Percentiles rank a stretch among this genome's conserved stretches.
Evolutionary conservation across 2,113 vertebrate genomes (phyloP).

Genomic region (Hassar affinis): DNA sequence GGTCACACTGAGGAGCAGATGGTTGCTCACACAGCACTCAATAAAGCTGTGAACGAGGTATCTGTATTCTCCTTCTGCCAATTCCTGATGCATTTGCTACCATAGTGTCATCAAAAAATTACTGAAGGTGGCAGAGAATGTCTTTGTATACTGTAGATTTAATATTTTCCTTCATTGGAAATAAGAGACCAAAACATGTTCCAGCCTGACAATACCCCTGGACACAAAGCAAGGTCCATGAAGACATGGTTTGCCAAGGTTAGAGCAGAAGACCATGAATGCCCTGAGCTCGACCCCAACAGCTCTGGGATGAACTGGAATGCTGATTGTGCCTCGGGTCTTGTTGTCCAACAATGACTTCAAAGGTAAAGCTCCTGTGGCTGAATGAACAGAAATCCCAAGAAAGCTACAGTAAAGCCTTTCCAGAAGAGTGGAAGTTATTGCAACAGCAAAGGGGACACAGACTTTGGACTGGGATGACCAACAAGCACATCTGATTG

Average conservation of each 20-base stretch:
- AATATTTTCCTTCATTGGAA: neutral
- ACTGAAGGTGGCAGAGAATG: neutral
- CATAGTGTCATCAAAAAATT: too few species aligned
- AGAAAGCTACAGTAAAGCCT: neutral
- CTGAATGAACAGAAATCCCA: neutral
- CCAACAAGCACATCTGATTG: neutral
- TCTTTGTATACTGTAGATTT: neutral
- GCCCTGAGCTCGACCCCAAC: neutral
- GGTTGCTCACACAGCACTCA: too few species aligned
- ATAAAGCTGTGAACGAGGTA: too few species aligned
- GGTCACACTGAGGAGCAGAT: too few species aligned
- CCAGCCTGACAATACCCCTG: neutral
- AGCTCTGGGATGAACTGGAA: neutral
- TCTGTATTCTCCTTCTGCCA: too few species aligned
- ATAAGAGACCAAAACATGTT: neutral
- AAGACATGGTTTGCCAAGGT: neutral
- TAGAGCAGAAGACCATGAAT: too few species aligned
- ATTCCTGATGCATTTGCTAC: too few species aligned
- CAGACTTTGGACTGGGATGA: too few species aligned
- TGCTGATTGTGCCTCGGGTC: neutral
- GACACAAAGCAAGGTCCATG: neutral
- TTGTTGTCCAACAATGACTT: neutral
- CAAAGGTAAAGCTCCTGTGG: neutral
- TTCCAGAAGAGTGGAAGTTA: neutral
- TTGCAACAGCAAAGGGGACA: neutral